Conservation (phyloP, 2,888 invertebrate genomes). For the Calameuta idolon region DNA sequence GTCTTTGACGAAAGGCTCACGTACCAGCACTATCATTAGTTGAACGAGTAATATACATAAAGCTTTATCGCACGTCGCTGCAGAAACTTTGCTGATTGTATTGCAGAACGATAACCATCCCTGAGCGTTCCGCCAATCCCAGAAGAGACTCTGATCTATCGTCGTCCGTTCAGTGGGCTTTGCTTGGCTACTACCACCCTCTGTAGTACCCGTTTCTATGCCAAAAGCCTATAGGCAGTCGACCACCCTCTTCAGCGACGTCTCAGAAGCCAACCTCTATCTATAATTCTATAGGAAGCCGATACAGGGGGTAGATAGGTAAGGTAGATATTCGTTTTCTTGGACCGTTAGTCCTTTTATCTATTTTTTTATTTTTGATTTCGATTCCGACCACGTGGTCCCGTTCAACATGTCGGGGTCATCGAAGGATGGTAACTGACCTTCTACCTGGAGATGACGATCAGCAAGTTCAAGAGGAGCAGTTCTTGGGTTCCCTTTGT, state of each 20-base stretch:
- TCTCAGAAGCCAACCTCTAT: too few relatives aligned
- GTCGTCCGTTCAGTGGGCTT: not conserved
- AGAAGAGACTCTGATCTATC: constrained; percentile 38
- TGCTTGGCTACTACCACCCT: too few relatives aligned
- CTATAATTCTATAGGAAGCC: too few relatives aligned
- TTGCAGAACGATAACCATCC: constrained; percentile 40
- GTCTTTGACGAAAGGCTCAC: constrained; percentile 46
- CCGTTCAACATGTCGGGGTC: not conserved
- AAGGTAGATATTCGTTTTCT: too few relatives aligned
- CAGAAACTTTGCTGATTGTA: constrained; percentile 49
- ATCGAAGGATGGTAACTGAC: too few relatives aligned
- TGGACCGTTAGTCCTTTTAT: not conserved
- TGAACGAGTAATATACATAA: constrained; percentile 46
- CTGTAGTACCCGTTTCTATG: too few relatives aligned
- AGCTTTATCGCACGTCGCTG: constrained; percentile 45
- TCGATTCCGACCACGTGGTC: not conserved
- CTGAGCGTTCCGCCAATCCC: constrained; percentile 36
- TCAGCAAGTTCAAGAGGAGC: too few relatives aligned
- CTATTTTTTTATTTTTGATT: not conserved
- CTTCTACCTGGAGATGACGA: too few relatives aligned
- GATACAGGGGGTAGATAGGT: too few relatives aligned
- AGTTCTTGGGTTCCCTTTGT: too few relatives aligned
- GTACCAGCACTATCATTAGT: constrained; percentile 43
- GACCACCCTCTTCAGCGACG: too few relatives aligned
- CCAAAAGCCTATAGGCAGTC: too few relatives aligned